phyloP scores from a whole-genome alignment of 2,113 vertebrate genomes.

The Pachypanchax playfairii region DNA sequence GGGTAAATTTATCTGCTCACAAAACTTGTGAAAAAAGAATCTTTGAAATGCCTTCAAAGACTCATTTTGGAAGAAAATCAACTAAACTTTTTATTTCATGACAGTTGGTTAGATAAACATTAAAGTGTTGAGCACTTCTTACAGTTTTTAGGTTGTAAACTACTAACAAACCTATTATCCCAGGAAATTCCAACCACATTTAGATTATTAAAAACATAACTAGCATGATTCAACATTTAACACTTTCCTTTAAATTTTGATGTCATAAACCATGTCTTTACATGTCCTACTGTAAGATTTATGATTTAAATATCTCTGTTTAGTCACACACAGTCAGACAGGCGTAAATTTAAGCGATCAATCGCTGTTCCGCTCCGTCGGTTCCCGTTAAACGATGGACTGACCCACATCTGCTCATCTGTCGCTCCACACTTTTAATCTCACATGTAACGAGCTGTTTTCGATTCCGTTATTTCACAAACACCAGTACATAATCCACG shows the following conservation, averaged over 20 bases:
- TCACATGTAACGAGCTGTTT: conserved; percentile 5
- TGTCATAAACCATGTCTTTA: background rate
- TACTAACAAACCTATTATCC: too few species aligned
- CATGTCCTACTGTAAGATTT: background rate
- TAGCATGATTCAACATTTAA: background rate
- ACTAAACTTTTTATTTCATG: background rate
- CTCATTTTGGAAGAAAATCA: background rate
- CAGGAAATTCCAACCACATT: too few species aligned
- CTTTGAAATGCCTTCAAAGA: too few species aligned
- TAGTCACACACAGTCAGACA: conserved; percentile 16
- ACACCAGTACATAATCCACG: background rate
- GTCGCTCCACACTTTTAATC: conserved; percentile 21
- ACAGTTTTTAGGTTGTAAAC: too few species aligned
- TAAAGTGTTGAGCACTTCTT: background rate
- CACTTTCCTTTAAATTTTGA: background rate
- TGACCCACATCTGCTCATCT: conserved; percentile 73
- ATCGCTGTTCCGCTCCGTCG: conserved; percentile 74
- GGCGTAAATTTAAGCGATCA: conserved; percentile 66
- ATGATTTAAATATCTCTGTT: conserved; percentile 2
- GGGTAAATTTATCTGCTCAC: background rate
- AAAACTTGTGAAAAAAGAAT: too few species aligned
- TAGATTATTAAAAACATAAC: background rate
- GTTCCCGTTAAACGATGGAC: conserved; percentile 61
- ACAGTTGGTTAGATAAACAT: background rate
- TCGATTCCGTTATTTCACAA: background rate